Percentiles rank a stretch among this genome's conserved stretches.
Evolutionary conservation across 2,888 invertebrate genomes (phyloP).

Genomic region (Eupithecia abbreviata): DNA sequence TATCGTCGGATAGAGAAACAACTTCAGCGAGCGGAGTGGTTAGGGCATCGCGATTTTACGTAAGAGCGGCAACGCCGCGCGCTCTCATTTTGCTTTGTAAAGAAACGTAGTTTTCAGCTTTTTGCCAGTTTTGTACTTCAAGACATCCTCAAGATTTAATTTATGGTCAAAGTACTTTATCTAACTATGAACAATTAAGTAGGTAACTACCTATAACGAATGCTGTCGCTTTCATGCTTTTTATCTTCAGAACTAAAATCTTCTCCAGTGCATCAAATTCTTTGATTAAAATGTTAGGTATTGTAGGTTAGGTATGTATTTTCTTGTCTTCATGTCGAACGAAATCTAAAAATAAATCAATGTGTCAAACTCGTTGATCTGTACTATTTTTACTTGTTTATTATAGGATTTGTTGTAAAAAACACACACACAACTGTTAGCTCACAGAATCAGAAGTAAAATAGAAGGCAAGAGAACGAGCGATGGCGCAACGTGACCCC

Average conservation of each 20-base stretch:
- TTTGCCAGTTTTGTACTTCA: not conserved
- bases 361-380: not conserved
- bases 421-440: not conserved
- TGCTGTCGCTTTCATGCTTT: not conserved
- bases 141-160: not conserved
- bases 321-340: not conserved
- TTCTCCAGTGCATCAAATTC: not conserved
- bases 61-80: conserved; percentile 76
- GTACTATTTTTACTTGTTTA: not conserved
- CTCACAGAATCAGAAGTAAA: conserved; percentile 62
- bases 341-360: not conserved
- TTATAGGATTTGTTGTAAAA: not conserved
- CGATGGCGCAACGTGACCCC: conserved; percentile 62
- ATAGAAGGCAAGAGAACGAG: conserved; percentile 72
- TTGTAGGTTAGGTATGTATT: not conserved
- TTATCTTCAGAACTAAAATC: not conserved
- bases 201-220: not conserved
- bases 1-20: conserved; percentile 58
- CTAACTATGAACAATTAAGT: not conserved
- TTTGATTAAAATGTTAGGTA: not conserved
- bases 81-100: conserved; percentile 39
- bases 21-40: conserved; percentile 56
- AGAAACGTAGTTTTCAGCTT: conserved; percentile 9
- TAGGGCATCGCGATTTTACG: conserved; percentile 47
- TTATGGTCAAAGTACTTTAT: not conserved